Percentiles rank a stretch among this genome's conserved stretches.
Evolutionary conservation across 2,888 invertebrate species (phyloP).

Genomic region (Phanerotoma sp.): DNA sequence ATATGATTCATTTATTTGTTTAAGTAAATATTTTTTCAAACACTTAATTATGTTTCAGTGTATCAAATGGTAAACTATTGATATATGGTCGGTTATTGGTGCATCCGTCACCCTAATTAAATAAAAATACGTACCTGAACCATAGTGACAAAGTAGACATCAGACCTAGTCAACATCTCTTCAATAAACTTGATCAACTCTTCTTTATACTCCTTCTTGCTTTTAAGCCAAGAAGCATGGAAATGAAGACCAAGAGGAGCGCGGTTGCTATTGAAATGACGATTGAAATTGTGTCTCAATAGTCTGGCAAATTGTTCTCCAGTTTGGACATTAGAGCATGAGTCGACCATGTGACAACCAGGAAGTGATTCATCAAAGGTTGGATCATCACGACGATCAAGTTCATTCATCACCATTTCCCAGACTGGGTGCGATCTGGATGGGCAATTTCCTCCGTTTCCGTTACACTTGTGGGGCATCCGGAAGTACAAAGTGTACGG

Average conservation of each 20-base stretch:
- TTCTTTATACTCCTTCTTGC: slow-evolving; percentile 89
- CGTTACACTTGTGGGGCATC: slow-evolving; percentile 94
- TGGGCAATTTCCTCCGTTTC: slow-evolving; percentile 92
- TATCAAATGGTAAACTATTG: too few relatives aligned
- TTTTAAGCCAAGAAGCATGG: slow-evolving; percentile 94
- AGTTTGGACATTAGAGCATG: slow-evolving; percentile 88
- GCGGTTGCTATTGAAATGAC: slow-evolving; percentile 89
- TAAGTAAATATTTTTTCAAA: too few relatives aligned
- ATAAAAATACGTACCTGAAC: slow-evolving; percentile 60
- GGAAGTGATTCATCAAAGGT: slow-evolving; percentile 91
- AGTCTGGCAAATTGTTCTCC: slow-evolving; percentile 90
- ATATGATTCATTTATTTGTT: too few relatives aligned
- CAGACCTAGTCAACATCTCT: slow-evolving; percentile 85
- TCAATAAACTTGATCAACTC: slow-evolving; percentile 91
- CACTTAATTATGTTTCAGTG: too few relatives aligned
- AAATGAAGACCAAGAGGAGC: slow-evolving; percentile 91
- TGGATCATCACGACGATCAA: slow-evolving; percentile 91
- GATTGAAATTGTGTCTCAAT: slow-evolving; percentile 90
- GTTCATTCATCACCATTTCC: slow-evolving; percentile 96
- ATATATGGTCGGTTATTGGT: too few relatives aligned
- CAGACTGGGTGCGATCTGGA: slow-evolving; percentile 89
- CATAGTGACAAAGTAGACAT: slow-evolving; percentile 91
- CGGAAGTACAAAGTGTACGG: slow-evolving; percentile 96
- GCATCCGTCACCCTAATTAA: too few relatives aligned
- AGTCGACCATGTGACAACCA: slow-evolving; percentile 93